Evolutionary conservation across 2,113 vertebrate genomes (phyloP).

Genomic region (Paracanthobrama guichenoti): DNA sequence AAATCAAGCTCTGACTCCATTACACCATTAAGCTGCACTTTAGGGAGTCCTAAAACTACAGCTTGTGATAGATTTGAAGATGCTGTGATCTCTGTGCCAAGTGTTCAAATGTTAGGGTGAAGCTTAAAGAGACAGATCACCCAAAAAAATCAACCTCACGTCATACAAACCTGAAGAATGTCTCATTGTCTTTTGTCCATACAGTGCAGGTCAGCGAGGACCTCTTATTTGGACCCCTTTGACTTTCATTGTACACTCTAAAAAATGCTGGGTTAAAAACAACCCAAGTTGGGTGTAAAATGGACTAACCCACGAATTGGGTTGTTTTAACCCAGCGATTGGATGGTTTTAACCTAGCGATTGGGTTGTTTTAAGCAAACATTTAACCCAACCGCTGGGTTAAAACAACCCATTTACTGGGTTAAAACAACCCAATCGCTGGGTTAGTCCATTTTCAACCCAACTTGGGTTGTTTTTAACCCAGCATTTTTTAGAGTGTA

Average conservation of each 20-base stretch:
- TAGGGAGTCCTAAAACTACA: constrained; percentile 9
- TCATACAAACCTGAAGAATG: not conserved
- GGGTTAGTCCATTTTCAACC: too few relatives aligned
- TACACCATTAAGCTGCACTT: constrained; percentile 41
- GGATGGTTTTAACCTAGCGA: too few relatives aligned
- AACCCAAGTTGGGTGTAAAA: too few relatives aligned
- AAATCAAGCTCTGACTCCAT: constrained; percentile 50
- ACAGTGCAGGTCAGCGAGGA: not conserved
- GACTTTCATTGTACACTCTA: not conserved
- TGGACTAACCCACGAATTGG: too few relatives aligned
- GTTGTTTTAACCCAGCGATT: too few relatives aligned
- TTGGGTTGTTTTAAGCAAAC: too few relatives aligned
- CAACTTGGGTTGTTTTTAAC: too few relatives aligned
- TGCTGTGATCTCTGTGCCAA: not conserved
- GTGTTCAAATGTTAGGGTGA: not conserved
- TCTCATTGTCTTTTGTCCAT: not conserved
- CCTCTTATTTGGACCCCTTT: not conserved
- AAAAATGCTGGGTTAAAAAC: too few relatives aligned
- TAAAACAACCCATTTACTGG: too few relatives aligned
- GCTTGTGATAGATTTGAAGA: constrained; percentile 16
- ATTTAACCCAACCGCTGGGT: too few relatives aligned
- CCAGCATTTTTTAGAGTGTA: too few relatives aligned
- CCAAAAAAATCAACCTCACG: not conserved
- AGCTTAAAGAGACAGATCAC: not conserved
- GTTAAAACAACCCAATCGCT: too few relatives aligned